These are phyloP conservation scores for Hypothenemus hampei DNA, from an alignment of 1,140 invertebrate species.

Conservation along the genomic window DNA sequence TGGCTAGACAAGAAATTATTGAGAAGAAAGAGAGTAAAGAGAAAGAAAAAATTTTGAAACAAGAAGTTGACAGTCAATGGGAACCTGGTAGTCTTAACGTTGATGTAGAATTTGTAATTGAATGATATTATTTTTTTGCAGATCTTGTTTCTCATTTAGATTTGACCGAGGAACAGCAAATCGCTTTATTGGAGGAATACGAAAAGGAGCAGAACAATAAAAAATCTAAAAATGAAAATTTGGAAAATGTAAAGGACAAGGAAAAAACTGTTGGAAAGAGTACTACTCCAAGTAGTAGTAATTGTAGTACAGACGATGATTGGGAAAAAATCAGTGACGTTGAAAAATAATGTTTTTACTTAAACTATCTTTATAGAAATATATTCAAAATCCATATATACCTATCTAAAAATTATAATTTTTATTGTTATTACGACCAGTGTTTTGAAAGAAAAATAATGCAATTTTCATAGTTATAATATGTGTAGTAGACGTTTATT, in stretches of 20 bases:
- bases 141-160: slow-evolving; percentile 55
- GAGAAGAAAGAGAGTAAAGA: slow-evolving; percentile 40
- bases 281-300: slow-evolving; percentile 40
- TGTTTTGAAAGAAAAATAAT: no score
- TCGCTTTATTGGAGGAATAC: slow-evolving; percentile 54
- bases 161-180: slow-evolving; percentile 57
- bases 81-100: slow-evolving; percentile 45
- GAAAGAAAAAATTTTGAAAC: slow-evolving; percentile 25
- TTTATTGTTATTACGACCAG: no score
- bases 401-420: no score
- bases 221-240: neutral
- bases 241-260: no score
- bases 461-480: no score
- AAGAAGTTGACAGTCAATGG: slow-evolving; percentile 41
- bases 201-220: slow-evolving; percentile 45
- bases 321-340: slow-evolving; percentile 43
- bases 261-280: no score
- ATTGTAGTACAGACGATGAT: slow-evolving; percentile 42
- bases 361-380: no score
- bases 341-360: no score
- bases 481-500: no score
- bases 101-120: neutral
- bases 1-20: slow-evolving; percentile 47
- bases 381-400: no score
- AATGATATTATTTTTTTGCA: slow-evolving; percentile 45